These are phyloP conservation scores for Harpegnathos saltator DNA, from an alignment of 1,140 invertebrate genomes.

Conservation along the genomic window DNA sequence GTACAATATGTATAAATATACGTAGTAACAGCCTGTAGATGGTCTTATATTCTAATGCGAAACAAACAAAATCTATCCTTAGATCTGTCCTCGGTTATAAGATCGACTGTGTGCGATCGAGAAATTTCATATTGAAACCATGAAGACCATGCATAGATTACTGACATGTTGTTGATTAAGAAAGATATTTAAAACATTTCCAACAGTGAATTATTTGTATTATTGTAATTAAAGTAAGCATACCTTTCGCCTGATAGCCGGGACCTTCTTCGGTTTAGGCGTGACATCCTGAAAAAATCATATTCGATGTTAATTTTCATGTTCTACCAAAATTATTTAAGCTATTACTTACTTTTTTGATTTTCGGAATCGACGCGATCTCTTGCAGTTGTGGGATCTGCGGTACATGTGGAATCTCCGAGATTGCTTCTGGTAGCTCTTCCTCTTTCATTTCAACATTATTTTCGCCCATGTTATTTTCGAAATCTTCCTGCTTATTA, in stretches of 20 bases:
- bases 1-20: too few relatives aligned
- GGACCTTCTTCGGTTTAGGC: slow-evolving; percentile 78
- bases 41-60: too few relatives aligned
- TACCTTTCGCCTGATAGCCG: slow-evolving; percentile 82
- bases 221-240: neutral
- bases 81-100: too few relatives aligned
- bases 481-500: slow-evolving; percentile 42
- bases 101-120: too few relatives aligned
- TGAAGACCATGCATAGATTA: too few relatives aligned
- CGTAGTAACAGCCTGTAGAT: too few relatives aligned
- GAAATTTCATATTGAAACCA: too few relatives aligned
- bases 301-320: slow-evolving; percentile 1
- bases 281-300: slow-evolving; percentile 55
- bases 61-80: too few relatives aligned
- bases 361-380: slow-evolving; percentile 77
- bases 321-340: slow-evolving; percentile 3
- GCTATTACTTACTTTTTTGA: slow-evolving; percentile 78
- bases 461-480: slow-evolving; percentile 39
- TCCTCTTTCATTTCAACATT: slow-evolving; percentile 44
- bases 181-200: too few relatives aligned
- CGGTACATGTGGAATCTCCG: slow-evolving; percentile 34
- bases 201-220: neutral
- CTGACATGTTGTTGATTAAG: too few relatives aligned
- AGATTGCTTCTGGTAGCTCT: slow-evolving; percentile 9
- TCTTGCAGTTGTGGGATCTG: slow-evolving; percentile 24